These are phyloP conservation scores for Anas platyrhynchos DNA, from an alignment of 2,113 vertebrate genomes.

Conservation along the genomic window DNA sequence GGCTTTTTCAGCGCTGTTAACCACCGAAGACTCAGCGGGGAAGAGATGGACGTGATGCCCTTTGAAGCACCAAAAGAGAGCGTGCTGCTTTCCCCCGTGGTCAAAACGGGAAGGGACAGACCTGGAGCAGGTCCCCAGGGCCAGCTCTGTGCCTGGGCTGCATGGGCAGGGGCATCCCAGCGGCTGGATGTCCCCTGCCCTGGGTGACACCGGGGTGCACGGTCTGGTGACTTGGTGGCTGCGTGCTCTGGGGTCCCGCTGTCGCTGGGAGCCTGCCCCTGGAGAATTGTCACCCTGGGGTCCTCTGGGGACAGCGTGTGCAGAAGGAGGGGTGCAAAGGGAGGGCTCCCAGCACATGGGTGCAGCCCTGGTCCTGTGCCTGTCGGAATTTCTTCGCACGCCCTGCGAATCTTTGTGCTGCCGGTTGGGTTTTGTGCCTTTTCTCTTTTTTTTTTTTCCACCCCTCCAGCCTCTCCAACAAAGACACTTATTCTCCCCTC, in stretches of 20 bases:
- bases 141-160: background rate
- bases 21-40: background rate
- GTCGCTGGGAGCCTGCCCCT: background rate
- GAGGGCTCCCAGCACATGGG: background rate
- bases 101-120: background rate
- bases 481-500: slow-evolving; percentile 49
- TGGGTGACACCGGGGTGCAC: background rate
- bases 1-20: background rate
- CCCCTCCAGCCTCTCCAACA: slow-evolving; percentile 27
- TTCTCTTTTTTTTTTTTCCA: background rate
- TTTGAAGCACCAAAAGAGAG: background rate
- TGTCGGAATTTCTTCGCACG: background rate
- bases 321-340: accelerated
- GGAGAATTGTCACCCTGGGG: background rate
- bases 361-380: accelerated
- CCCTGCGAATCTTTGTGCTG: slow-evolving; percentile 29
- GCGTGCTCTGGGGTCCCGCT: background rate
- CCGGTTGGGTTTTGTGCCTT: slow-evolving; percentile 1
- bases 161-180: background rate
- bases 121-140: background rate
- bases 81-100: background rate
- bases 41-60: background rate
- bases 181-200: background rate
- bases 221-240: no score
- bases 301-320: accelerated